phyloP scores from a whole-genome alignment of 2,888 invertebrate genomes.

The Orchesella flavescens region DNA sequence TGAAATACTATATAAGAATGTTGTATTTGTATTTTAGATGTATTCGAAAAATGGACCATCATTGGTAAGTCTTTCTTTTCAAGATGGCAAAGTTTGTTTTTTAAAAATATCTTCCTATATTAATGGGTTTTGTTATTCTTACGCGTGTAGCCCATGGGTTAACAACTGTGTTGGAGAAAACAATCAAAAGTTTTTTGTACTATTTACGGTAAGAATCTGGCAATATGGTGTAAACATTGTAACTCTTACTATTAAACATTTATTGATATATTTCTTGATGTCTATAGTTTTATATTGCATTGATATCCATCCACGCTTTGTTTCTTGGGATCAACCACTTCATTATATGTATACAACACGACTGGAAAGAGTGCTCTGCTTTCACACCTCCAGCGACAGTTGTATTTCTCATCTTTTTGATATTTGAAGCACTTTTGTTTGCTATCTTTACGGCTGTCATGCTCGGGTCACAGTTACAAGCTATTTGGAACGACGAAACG shows the following conservation, averaged over 20 bases:
- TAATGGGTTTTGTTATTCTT: not conserved
- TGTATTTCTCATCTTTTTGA: constrained; percentile 89
- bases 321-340: constrained; percentile 93
- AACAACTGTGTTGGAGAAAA: constrained; percentile 99
- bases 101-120: no score
- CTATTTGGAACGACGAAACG: constrained; percentile 99
- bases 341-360: constrained; percentile 91
- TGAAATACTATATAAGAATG: not conserved
- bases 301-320: constrained; percentile 94
- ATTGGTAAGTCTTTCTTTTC: constrained; percentile 73
- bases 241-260: not conserved
- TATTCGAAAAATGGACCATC: constrained; percentile 89
- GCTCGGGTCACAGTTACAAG: constrained; percentile 96
- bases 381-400: constrained; percentile 97
- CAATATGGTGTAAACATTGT: not conserved
- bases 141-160: constrained; percentile 86
- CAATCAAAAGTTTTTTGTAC: constrained; percentile 99
- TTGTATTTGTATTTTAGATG: constrained; percentile 77
- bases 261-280: not conserved
- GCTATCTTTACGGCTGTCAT: constrained; percentile 98
- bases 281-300: constrained; percentile 86
- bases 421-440: constrained; percentile 95
- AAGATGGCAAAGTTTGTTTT: no score
- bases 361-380: constrained; percentile 93
- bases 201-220: constrained; percentile 88